Conservation (phyloP, 2,113 vertebrate genomes). For the Aphyosemion australe region DNA sequence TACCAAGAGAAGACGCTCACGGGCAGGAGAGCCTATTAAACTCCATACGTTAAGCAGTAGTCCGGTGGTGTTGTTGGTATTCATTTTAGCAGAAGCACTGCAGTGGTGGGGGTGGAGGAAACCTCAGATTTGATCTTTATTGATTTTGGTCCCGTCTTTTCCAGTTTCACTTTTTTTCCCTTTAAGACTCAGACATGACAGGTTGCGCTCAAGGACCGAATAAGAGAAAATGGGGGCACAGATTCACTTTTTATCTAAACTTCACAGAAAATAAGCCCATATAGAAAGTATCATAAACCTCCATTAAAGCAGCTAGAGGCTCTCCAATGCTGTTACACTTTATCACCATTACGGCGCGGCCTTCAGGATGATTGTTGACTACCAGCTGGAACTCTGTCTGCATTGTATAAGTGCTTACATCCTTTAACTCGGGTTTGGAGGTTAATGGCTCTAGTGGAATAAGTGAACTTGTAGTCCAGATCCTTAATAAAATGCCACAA, state of each 20-base stretch:
- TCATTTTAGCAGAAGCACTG: not conserved
- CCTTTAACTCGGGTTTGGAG: conserved; percentile 23
- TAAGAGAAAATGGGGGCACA: conserved; percentile 8
- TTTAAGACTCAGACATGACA: not conserved
- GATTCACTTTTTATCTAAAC: conserved; percentile 11
- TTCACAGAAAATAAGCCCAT: conserved; percentile 18
- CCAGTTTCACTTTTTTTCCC: not conserved
- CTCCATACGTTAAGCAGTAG: too few relatives aligned
- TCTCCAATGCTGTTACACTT: conserved; percentile 8
- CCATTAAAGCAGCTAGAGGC: conserved; percentile 6
- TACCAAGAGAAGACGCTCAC: not conserved
- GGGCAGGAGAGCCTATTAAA: not conserved
- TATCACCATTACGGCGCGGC: not conserved
- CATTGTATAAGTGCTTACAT: conserved; percentile 2
- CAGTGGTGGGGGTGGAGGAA: too few relatives aligned
- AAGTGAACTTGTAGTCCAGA: not conserved
- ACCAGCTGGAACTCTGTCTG: conserved; percentile 10
- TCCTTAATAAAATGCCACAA: conserved; percentile 17
- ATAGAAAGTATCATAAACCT: conserved; percentile 11
- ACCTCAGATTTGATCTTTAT: not conserved
- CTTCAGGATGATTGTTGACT: conserved; percentile 12
- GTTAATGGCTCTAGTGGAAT: conserved; percentile 19
- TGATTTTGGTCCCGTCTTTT: not conserved
- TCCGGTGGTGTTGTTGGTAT: not conserved
- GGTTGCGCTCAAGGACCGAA: not conserved